A percentile compares a stretch with the other conserved stretches of the same genome.
Conservation (phyloP, 2,797 vertebrate genomes). For the Micrastur ruficollis region DNA sequence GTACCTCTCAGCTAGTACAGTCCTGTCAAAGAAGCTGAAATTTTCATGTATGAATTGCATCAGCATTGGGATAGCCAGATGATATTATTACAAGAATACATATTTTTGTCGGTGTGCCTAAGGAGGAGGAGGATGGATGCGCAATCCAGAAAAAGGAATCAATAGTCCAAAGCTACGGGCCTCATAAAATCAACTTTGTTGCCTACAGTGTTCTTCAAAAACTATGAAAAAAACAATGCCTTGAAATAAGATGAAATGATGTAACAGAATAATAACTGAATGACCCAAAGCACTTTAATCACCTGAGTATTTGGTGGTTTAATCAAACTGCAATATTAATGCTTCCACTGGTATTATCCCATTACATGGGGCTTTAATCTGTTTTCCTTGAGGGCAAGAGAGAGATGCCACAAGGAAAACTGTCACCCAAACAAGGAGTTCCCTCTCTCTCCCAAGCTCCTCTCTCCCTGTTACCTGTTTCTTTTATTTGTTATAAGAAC, state of each 20-base stretch:
- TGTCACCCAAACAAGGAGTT: neutral
- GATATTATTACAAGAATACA: neutral
- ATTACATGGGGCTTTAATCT: neutral
- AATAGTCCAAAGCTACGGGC: neutral
- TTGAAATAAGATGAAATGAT: constrained; percentile 16
- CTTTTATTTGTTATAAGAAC: neutral
- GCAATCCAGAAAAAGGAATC: constrained; percentile 21
- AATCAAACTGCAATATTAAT: constrained; percentile 31
- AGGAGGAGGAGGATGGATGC: neutral
- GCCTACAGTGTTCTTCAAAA: constrained; percentile 1
- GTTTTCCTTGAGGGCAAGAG: neutral
- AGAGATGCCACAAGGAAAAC: neutral
- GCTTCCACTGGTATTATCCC: neutral
- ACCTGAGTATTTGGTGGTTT: constrained; percentile 22
- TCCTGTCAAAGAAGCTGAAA: neutral
- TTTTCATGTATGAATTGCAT: neutral
- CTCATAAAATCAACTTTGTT: constrained; percentile 33
- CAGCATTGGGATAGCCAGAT: neutral
- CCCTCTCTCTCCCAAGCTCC: neutral
- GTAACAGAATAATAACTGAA: constrained; percentile 19
- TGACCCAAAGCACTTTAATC: constrained; percentile 25
- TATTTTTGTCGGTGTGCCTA: neutral
- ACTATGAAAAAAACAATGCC: neutral
- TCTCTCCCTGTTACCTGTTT: neutral
- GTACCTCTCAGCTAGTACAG: neutral